Conservation (phyloP, 2,888 invertebrate genomes). For the Noctua pronuba region DNA sequence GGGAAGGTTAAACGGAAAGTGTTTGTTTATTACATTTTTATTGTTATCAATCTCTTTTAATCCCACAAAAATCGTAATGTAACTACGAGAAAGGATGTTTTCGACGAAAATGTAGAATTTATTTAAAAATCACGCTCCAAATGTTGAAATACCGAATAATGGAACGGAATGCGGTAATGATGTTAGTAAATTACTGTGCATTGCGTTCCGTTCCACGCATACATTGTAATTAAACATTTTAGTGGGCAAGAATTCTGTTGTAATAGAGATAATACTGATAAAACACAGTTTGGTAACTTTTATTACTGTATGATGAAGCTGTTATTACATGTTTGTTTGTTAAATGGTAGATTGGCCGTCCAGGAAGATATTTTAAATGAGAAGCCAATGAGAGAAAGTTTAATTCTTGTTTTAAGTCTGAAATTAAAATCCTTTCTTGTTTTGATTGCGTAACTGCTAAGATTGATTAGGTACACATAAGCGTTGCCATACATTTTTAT, state of each 20-base stretch:
- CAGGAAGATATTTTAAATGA: conserved; percentile 7
- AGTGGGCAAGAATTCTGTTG: conserved; percentile 49
- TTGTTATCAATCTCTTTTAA: neutral
- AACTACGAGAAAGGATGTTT: neutral
- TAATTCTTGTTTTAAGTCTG: neutral
- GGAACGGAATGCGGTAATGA: conserved; percentile 72
- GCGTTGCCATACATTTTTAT: neutral
- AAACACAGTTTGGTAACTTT: conserved; percentile 47
- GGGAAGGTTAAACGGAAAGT: neutral
- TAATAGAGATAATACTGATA: conserved; percentile 57
- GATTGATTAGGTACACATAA: conserved; percentile 8
- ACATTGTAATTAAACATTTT: conserved; percentile 62
- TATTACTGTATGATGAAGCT: conserved; percentile 26
- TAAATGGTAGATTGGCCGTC: neutral
- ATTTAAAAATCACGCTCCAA: conserved; percentile 30
- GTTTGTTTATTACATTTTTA: neutral
- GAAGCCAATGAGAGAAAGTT: conserved; percentile 48
- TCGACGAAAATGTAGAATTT: neutral
- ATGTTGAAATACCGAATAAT: conserved; percentile 64
- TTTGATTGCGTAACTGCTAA: conserved; percentile 15
- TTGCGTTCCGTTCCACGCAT: conserved; percentile 59
- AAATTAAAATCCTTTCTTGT: neutral
- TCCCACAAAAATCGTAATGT: neutral
- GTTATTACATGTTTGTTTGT: conserved; percentile 31
- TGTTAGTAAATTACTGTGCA: conserved; percentile 50